A percentile compares a stretch with the other conserved stretches of the same genome.
Evolutionary conservation across 2,113 vertebrate species (phyloP).

Genomic region (Dicrurus megarhynchus): DNA sequence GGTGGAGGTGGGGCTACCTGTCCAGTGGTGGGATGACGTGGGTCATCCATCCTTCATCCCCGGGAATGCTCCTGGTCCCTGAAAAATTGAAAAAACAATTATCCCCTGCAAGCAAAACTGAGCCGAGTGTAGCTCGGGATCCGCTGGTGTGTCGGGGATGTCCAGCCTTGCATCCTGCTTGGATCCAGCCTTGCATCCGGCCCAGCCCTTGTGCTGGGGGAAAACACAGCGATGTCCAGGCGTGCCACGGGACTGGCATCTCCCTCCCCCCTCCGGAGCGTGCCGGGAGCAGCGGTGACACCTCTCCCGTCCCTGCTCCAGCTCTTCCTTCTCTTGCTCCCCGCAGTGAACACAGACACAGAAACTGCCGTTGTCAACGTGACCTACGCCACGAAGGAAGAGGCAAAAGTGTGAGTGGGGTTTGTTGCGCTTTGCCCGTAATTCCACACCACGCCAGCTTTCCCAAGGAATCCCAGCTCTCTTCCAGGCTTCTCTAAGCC

Average conservation of each 20-base stretch:
- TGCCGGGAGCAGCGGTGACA: accelerated
- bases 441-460: neutral
- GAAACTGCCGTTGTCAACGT: slow-evolving; percentile 97
- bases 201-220: neutral
- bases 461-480: neutral
- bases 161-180: neutral
- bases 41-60: neutral
- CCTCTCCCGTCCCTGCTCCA: neutral
- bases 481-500: neutral
- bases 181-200: neutral
- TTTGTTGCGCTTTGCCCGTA: accelerated
- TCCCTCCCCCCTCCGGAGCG: accelerated
- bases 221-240: neutral
- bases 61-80: neutral
- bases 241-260: accelerated
- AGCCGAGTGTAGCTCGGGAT: neutral
- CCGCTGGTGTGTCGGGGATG: accelerated
- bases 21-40: accelerated
- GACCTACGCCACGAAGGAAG: slow-evolving; percentile 88
- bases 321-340: neutral
- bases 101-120: neutral
- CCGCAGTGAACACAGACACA: slow-evolving; percentile 90
- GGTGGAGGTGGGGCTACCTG: neutral
- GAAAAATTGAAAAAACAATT: neutral
- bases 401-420: slow-evolving; percentile 90